phyloP scores from a whole-genome alignment of 1,140 invertebrate genomes.

The Pseudomyrmex cubaensis region DNA sequence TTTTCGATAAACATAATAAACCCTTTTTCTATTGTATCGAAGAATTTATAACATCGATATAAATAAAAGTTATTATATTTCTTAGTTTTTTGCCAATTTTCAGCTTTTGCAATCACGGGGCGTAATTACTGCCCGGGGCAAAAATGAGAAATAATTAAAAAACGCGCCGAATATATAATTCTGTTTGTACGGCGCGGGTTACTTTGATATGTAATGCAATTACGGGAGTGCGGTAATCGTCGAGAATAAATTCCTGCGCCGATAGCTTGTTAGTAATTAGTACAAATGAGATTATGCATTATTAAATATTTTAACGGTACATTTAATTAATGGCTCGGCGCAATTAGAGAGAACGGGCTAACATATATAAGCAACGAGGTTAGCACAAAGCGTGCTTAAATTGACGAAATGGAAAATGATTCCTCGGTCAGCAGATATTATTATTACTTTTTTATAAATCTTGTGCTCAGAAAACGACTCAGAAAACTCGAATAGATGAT shows the following conservation, averaged over 20 bases:
- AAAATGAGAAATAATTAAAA: constrained; percentile 25
- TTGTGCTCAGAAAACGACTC: no score
- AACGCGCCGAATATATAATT: constrained; percentile 14
- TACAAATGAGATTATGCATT: constrained; percentile 48
- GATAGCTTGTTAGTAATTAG: constrained; percentile 55
- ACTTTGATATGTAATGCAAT: constrained; percentile 33
- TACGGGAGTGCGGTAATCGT: constrained; percentile 35
- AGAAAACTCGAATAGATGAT: no score
- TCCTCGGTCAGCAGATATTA: neutral
- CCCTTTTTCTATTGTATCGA: no score
- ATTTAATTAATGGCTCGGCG: constrained; percentile 41
- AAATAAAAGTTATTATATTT: neutral
- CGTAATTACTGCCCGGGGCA: neutral
- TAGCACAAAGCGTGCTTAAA: constrained; percentile 18
- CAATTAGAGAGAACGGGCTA: constrained; percentile 34
- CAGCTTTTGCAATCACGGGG: neutral
- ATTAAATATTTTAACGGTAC: constrained; percentile 49
- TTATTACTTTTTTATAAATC: neutral
- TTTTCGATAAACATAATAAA: no score
- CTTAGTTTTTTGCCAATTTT: constrained; percentile 3
- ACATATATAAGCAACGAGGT: constrained; percentile 1
- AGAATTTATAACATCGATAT: no score
- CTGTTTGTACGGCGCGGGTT: constrained; percentile 11
- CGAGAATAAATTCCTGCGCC: constrained; percentile 39
- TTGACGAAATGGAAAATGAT: constrained; percentile 34